These are phyloP conservation scores for Cryptotermes secundus DNA, from an alignment of 1,140 invertebrate genomes.

Conservation along the genomic window DNA sequence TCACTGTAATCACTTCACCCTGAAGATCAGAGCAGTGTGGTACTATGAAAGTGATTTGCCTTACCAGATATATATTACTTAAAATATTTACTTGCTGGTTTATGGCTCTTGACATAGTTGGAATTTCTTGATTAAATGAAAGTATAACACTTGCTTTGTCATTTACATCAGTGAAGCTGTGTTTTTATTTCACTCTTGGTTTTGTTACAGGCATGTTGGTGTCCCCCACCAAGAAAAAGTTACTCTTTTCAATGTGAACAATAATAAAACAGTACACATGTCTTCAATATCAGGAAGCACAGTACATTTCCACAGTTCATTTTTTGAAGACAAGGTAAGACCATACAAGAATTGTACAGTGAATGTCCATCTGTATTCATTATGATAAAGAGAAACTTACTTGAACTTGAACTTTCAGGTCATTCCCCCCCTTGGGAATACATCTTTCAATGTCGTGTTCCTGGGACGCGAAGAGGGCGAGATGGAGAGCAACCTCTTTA, in stretches of 20 bases:
- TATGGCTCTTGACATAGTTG: too few relatives aligned
- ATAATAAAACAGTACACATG: conserved; percentile 74
- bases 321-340: conserved; percentile 84
- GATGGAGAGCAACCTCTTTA: conserved; percentile 84
- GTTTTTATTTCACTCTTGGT: neutral
- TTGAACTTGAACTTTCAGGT: conserved; percentile 55
- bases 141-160: too few relatives aligned
- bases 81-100: too few relatives aligned
- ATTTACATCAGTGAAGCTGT: too few relatives aligned
- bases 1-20: too few relatives aligned
- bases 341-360: neutral
- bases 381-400: conserved; percentile 21
- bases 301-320: conserved; percentile 87
- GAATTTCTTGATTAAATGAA: too few relatives aligned
- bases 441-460: conserved; percentile 94
- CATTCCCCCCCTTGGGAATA: conserved; percentile 86
- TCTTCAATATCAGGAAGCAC: conserved; percentile 85
- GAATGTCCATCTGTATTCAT: conserved; percentile 22
- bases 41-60: too few relatives aligned
- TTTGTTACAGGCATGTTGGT: conserved; percentile 70
- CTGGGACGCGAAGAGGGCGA: conserved; percentile 86
- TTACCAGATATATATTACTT: too few relatives aligned
- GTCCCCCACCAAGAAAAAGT: conserved; percentile 79
- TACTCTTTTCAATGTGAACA: conserved; percentile 74
- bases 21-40: too few relatives aligned